phyloP scores from a whole-genome alignment of 1,140 invertebrate genomes.

The Scaptodrosophila lebanonensis region DNA sequence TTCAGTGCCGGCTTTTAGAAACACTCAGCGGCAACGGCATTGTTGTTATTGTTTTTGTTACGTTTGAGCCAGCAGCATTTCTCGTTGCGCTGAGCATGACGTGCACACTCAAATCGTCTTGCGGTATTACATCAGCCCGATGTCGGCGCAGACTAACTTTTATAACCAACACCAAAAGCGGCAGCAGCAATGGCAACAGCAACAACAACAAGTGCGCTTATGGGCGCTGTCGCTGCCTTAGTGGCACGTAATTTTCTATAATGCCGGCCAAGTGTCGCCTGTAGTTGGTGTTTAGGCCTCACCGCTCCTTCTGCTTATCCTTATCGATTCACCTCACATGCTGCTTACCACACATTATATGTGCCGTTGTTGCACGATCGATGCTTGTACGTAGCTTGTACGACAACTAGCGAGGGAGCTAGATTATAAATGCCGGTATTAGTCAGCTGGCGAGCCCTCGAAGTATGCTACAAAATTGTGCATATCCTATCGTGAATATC shows the following conservation, averaged over 20 bases:
- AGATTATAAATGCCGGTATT: not conserved
- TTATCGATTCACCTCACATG: constrained; percentile 41
- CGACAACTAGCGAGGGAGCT: too few species aligned
- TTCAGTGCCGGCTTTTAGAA: constrained; percentile 50
- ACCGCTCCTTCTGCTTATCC: too few species aligned
- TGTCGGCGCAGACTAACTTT: constrained; percentile 55
- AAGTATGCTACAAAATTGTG: constrained; percentile 5
- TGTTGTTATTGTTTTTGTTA: constrained; percentile 40
- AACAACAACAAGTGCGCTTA: constrained; percentile 33
- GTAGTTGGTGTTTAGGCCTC: constrained; percentile 28
- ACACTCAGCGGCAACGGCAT: constrained; percentile 6
- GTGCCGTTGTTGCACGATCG: constrained; percentile 18
- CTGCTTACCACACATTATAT: constrained; percentile 29
- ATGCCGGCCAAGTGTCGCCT: constrained; percentile 55
- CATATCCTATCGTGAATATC: too few species aligned
- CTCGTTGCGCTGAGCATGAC: constrained; percentile 30
- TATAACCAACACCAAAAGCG: constrained; percentile 18
- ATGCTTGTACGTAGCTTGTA: not conserved
- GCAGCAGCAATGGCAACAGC: not conserved
- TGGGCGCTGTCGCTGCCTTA: too few species aligned
- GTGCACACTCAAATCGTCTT: constrained; percentile 61
- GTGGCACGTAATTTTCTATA: too few species aligned
- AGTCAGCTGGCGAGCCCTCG: constrained; percentile 33
- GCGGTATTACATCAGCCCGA: constrained; percentile 74
- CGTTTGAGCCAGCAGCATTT: constrained; percentile 22